These are phyloP conservation scores for Pygmarrhopalites habei DNA, from an alignment of 1,140 invertebrate species.

Conservation along the genomic window DNA sequence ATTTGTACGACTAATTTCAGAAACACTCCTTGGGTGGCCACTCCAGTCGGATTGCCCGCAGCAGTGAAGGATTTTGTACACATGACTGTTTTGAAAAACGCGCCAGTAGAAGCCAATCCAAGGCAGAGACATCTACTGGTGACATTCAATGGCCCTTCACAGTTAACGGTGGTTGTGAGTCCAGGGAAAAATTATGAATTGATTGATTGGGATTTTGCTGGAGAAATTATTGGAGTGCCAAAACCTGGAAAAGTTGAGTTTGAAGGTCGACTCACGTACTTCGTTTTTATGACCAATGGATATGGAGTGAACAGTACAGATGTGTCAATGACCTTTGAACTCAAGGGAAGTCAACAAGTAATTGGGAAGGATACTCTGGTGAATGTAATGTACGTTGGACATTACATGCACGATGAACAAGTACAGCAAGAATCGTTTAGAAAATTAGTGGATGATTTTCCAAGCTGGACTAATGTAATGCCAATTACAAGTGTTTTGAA, in stretches of 20 bases:
- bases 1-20: conserved; percentile 13
- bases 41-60: background rate
- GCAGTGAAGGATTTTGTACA: background rate
- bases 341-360: background rate
- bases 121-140: background rate
- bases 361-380: background rate
- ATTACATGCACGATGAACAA: background rate
- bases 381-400: conserved; percentile 7
- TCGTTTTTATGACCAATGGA: conserved; percentile 20
- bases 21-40: conserved; percentile 14
- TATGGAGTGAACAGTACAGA: background rate
- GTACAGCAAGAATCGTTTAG: background rate
- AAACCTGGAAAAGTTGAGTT: background rate
- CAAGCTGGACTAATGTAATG: conserved; percentile 27
- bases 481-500: conserved; percentile 17
- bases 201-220: background rate
- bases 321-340: background rate
- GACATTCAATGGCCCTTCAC: conserved; percentile 7
- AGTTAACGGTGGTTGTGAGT: conserved; percentile 16
- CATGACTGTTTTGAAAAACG: no score
- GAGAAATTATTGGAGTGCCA: background rate
- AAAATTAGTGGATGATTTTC: conserved; percentile 12
- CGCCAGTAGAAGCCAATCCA: background rate
- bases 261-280: conserved; percentile 17
- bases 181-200: conserved; percentile 13